Evolutionary conservation across 2,888 invertebrate genomes (phyloP).

Genomic region (Hypomecis punctinalis): DNA sequence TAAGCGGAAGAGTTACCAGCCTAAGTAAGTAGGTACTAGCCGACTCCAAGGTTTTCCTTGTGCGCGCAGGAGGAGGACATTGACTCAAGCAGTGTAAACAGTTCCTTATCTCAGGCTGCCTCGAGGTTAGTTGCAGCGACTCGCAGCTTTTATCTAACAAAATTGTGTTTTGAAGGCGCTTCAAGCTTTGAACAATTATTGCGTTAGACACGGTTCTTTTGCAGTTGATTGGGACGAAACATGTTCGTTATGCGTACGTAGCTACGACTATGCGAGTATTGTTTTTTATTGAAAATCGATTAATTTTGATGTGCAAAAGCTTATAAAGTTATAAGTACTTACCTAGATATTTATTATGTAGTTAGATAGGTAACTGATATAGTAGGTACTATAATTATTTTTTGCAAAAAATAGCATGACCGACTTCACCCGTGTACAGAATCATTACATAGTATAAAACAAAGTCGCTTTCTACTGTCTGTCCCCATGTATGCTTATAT

Average conservation of each 20-base stretch:
- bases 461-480: too few relatives aligned
- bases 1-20: conserved; percentile 65
- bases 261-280: too few relatives aligned
- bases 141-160: conserved; percentile 80
- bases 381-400: too few relatives aligned
- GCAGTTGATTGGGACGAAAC: conserved; percentile 25
- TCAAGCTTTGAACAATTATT: conserved; percentile 34
- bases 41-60: conserved; percentile 82
- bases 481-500: too few relatives aligned
- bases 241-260: conserved; percentile 13
- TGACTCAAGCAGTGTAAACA: conserved; percentile 85
- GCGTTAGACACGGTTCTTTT: conserved; percentile 35
- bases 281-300: too few relatives aligned
- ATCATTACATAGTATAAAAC: too few relatives aligned
- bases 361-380: too few relatives aligned
- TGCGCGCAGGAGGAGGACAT: conserved; percentile 80
- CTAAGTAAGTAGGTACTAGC: conserved; percentile 38
- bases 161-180: conserved; percentile 40
- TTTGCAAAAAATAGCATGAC: too few relatives aligned
- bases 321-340: too few relatives aligned
- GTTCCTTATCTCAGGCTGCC: conserved; percentile 75
- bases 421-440: too few relatives aligned
- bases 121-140: conserved; percentile 69
- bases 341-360: too few relatives aligned
- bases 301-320: too few relatives aligned